Percentiles rank a stretch among this genome's conserved stretches.
Evolutionary conservation across 1,140 invertebrate species (phyloP).

Genomic region (Latrodectus geometricus): DNA sequence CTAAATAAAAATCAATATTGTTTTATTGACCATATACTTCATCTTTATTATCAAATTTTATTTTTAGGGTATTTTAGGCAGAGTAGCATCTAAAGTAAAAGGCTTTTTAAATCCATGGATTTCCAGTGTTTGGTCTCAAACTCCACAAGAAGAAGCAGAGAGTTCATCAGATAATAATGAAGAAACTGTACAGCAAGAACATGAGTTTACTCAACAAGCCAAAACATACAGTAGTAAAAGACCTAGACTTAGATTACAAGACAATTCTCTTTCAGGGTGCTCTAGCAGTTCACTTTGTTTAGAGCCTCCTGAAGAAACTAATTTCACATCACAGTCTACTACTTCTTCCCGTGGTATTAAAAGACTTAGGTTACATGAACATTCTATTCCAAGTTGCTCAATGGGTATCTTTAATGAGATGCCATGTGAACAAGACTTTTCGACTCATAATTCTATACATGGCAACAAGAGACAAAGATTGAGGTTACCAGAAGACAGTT

Average conservation of each 20-base stretch:
- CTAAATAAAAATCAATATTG: too few relatives aligned
- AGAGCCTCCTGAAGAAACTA: neutral
- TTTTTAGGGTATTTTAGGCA: slow-evolving; percentile 37
- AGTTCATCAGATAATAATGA: slow-evolving; percentile 10
- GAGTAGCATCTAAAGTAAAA: slow-evolving; percentile 51
- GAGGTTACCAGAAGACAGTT: neutral
- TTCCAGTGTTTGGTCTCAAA: slow-evolving; percentile 2
- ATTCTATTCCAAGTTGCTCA: neutral
- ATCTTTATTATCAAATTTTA: too few relatives aligned
- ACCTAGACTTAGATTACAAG: slow-evolving; percentile 10
- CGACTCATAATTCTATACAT: neutral
- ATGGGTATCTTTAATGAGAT: neutral
- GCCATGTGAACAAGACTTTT: neutral
- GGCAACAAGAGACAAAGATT: neutral
- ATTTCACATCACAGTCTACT: neutral
- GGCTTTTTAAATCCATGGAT: slow-evolving; percentile 40
- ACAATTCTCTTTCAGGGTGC: neutral
- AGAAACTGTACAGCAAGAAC: neutral
- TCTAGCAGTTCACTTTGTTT: neutral
- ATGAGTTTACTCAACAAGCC: neutral
- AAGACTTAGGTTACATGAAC: neutral
- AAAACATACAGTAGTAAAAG: slow-evolving; percentile 19
- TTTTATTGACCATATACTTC: too few relatives aligned
- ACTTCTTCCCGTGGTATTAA: neutral
- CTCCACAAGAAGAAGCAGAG: neutral